These are phyloP conservation scores for Mesorhabditis spiculigera DNA, from an alignment of 2,888 invertebrate species.

Conservation along the genomic window DNA sequence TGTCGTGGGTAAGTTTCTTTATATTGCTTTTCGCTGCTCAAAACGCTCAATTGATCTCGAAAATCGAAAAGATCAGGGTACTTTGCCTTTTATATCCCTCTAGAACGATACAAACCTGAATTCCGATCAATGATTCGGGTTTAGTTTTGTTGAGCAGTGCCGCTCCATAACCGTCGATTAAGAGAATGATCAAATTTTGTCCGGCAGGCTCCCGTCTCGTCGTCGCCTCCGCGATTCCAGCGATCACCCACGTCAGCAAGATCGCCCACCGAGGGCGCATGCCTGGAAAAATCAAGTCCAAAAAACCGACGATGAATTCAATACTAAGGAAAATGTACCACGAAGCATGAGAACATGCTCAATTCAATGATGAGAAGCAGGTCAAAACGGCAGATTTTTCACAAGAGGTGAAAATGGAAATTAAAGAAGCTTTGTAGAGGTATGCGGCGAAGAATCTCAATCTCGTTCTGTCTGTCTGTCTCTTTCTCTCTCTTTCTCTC, in stretches of 20 bases:
- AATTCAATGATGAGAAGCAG: no score
- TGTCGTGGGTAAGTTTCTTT: background rate
- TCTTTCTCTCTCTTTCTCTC: no score
- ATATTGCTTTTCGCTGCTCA: no score
- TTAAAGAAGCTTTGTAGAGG: no score
- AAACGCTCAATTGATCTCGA: no score
- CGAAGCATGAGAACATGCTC: background rate
- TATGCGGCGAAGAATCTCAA: no score
- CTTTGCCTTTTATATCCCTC: background rate
- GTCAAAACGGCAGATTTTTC: no score
- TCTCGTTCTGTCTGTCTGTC: no score
- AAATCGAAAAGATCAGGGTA: no score
- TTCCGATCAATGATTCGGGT: conserved; percentile 33
- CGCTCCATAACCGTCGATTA: conserved; percentile 55
- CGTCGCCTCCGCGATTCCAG: background rate
- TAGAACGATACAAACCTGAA: background rate
- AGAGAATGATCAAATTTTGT: conserved; percentile 54
- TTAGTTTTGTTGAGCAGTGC: conserved; percentile 48
- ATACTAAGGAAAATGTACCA: background rate
- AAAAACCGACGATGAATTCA: background rate
- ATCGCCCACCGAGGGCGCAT: background rate
- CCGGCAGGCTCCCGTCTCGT: conserved; percentile 33
- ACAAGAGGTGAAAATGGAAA: no score
- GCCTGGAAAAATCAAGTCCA: background rate
- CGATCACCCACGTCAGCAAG: background rate